These are phyloP conservation scores for Acanthosoma haemorrhoidale DNA, from an alignment of 2,888 invertebrate genomes.

Conservation along the genomic window DNA sequence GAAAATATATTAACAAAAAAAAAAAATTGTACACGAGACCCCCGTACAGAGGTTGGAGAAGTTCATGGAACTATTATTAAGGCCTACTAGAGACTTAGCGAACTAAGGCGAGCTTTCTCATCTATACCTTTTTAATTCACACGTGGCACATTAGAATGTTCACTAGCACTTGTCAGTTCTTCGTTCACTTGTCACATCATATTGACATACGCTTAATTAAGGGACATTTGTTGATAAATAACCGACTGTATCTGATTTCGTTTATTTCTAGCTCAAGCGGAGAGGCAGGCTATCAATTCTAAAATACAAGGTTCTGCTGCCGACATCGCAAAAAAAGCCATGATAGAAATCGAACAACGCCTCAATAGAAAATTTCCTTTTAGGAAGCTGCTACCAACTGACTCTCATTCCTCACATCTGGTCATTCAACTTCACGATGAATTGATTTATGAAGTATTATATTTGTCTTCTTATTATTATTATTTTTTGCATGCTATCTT, in stretches of 20 bases:
- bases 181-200: no score
- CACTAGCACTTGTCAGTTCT: no score
- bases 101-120: no score
- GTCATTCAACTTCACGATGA: conserved; percentile 95
- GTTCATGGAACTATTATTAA: no score
- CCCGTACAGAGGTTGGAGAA: no score
- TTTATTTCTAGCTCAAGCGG: conserved; percentile 63
- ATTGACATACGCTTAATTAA: no score
- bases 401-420: conserved; percentile 52
- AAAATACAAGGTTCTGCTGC: conserved; percentile 95
- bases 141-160: not conserved
- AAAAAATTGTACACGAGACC: no score
- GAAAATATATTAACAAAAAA: no score
- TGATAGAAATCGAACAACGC: conserved; percentile 67
- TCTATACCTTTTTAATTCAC: not conserved
- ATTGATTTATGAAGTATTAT: conserved; percentile 74
- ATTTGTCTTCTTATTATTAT: not conserved
- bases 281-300: conserved; percentile 94
- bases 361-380: conserved; percentile 49
- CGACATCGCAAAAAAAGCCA: conserved; percentile 87
- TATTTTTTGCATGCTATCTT: not conserved
- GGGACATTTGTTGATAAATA: no score
- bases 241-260: no score
- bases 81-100: no score
- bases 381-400: conserved; percentile 9